Evolutionary conservation across 2,888 invertebrate species (phyloP), one percentile per base, ranked within the genome.

Genomic region (Tribolium freemani): DNA sequence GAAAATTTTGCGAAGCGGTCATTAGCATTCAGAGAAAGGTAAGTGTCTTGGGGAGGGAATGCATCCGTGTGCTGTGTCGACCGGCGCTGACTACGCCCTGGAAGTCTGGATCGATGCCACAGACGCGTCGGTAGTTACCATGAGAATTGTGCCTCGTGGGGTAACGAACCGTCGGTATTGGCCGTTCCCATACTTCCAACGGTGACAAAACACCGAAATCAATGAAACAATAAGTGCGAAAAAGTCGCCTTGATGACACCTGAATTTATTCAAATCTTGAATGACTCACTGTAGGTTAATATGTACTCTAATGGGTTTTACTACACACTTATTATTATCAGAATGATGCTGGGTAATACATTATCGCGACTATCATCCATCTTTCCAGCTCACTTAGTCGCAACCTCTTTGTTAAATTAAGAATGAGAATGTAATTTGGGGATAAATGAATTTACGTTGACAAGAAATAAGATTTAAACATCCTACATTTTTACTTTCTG

Each of bases 41-140:
- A 58, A 68, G 38, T 50, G 30, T 53, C 45, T 45, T 66, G 31
- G 45, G 54, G 50, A 48, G 10, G 30, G 10, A 54, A n/a, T 21
- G 44, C 57, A 58, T 67, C 46, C 31, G 20, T 48, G 58, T 68
- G 58, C 60, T 9, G 60, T 60, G 60, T 20, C 46, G 60, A 46
- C 46, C 46, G 60, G 20, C 31, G 60, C 58, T 51, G 71, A 71
- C 71, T 58, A 71, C 71, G 71, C 66, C 71, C 71, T 57, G 45
- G 9, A 44, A 54, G 71, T 71, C 71, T 67, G 71, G 71, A 71
- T 71, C 71, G 71, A 71, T 71, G 66, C 50, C 60, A 31, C 58
- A 67, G 66, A 66, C 71, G 71, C 60, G 64, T 56, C 69, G 64
- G 50, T 60, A 71, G 67, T 66, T 67, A 67, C 71, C 67, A 71